Base-by-base conservation (phyloP, 2,113 vertebrate genomes). In the Clupea harengus region DNA sequence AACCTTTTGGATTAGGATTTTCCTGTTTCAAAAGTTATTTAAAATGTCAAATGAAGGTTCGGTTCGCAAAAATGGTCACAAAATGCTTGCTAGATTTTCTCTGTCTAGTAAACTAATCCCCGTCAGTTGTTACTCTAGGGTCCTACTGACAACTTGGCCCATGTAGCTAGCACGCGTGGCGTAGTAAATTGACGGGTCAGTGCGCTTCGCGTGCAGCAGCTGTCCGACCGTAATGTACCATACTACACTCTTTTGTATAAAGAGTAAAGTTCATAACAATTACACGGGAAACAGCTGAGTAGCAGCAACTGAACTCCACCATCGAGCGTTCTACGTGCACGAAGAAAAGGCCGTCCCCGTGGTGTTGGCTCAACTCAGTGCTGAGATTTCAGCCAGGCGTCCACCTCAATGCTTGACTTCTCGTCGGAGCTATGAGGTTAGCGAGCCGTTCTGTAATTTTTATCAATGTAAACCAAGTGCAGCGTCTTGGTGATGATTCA, bases 331-430 rank as follows among this genome's bases (percentile, higher is more conserved):
- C 6, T 45, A 57, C 18, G 57, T 67, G 57, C 32, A 84, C n/a
- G 22, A 54, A 83, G 9, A 22, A 52, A n/a, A 22, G 80, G 57
- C 20, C 3, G 54, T 7, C 82, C 39, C 39, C 49, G 45, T 3
- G 8, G 44, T 25, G 39, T 46, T 11, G 78, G 10, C 83, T 60
- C 54, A 54, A 85, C 84, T 85, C 86, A 15, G 82, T 67, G 89
- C 87, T 88, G 86, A 92, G 91, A 90, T 92, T 92, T 90, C 47
- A 86, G 75, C 13, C 75, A 85, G 87, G 84, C 84, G 83, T 83
- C 85, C 45, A 50, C 81, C 2, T 46, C 57, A 47, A 22, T 25
- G 50, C 39, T 81, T 54, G 47, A 45, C 64, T 72, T 72, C 64
- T 28, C 64, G 64, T 32, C 28, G 64, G 22, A 72, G 64, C 22